A percentile compares a stretch with the other conserved stretches of the same genome.
These are phyloP conservation scores for Plecotus auritus DNA, from an alignment of 2,113 vertebrate species.

Conservation along the genomic window DNA sequence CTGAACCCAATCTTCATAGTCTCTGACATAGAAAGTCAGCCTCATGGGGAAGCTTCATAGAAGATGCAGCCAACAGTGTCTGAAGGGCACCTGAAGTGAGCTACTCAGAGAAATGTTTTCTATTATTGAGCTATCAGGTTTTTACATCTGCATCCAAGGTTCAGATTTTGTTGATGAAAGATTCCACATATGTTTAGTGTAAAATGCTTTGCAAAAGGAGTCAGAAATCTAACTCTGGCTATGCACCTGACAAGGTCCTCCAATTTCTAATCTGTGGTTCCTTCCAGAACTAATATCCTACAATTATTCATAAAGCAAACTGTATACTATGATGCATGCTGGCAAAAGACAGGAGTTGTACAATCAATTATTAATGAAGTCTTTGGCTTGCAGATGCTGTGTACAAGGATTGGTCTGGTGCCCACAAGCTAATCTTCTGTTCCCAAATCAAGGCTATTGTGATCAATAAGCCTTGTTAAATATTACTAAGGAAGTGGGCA, in stretches of 20 bases:
- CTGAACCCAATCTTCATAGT: not conserved
- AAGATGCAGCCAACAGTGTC: not conserved
- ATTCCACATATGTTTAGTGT: not conserved
- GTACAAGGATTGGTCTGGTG: not conserved
- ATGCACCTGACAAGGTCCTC: not conserved
- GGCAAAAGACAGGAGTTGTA: conserved; percentile 39
- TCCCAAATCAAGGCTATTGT: conserved; percentile 57
- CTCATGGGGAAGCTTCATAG: not conserved
- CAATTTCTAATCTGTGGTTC: not conserved
- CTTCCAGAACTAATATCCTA: conserved; percentile 5
- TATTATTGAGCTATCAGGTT: not conserved
- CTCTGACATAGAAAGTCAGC: not conserved
- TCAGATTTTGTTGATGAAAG: conserved; percentile 1
- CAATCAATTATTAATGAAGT: conserved; percentile 64
- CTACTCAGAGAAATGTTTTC: not conserved
- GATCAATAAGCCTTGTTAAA: conserved; percentile 74
- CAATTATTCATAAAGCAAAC: conserved; percentile 39
- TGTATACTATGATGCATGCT: conserved; percentile 8
- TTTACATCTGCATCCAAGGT: not conserved
- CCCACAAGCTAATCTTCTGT: conserved; percentile 57
- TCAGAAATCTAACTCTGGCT: conserved; percentile 7
- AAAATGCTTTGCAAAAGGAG: not conserved
- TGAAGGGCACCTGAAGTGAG: not conserved
- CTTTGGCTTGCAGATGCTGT: not conserved
- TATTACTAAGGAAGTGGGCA: conserved; percentile 53